phyloP scores from a whole-genome alignment of 2,888 invertebrate genomes.

The Parnassius mnemosyne region DNA sequence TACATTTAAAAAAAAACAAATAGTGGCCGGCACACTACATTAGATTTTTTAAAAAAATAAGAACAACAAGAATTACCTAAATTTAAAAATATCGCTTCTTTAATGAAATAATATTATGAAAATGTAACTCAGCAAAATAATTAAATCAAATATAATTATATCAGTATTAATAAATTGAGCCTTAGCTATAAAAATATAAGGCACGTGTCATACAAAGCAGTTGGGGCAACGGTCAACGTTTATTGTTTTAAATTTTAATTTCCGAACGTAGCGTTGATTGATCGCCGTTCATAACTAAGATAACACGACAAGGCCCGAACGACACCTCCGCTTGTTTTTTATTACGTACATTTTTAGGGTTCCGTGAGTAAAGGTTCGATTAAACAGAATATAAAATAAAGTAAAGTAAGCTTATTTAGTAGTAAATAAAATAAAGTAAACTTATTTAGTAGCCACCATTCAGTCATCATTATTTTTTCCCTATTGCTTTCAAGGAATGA shows the following conservation, averaged over 20 bases:
- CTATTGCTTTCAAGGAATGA: no score
- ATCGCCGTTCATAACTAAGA: conserved; percentile 60
- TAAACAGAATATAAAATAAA: neutral
- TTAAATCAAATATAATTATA: conserved; percentile 8
- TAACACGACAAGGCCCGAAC: conserved; percentile 61
- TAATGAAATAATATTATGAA: conserved; percentile 4
- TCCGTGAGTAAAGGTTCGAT: neutral
- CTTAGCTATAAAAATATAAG: conserved; percentile 51
- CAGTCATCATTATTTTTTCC: no score
- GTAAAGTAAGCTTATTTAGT: no score
- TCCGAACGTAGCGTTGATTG: conserved; percentile 62
- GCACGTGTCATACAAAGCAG: conserved; percentile 42
- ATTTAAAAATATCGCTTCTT: neutral
- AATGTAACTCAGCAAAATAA: neutral
- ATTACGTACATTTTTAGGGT: conserved; percentile 14
- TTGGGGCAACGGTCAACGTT: conserved; percentile 39
- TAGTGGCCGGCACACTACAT: no score
- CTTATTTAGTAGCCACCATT: no score
- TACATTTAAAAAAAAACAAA: no score
- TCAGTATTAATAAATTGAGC: conserved; percentile 17
- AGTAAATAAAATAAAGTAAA: no score
- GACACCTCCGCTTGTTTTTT: conserved; percentile 52
- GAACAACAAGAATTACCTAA: no score
- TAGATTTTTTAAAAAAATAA: no score
- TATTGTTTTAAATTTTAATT: conserved; percentile 64